Conservation (phyloP, 2,113 vertebrate species). For the Atlantisia rogersi region DNA sequence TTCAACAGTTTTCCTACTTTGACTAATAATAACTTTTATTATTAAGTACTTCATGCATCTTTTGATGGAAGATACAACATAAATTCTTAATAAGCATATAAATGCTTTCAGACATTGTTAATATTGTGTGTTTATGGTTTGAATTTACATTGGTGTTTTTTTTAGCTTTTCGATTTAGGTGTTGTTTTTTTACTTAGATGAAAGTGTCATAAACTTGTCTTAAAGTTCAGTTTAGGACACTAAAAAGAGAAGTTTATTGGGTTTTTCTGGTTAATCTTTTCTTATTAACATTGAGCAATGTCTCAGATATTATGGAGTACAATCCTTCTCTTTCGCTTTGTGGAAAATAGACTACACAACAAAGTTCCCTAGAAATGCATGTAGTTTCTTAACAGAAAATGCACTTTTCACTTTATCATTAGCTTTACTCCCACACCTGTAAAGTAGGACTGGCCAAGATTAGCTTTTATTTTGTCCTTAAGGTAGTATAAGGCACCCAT, state of each 20-base stretch:
- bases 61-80: background rate
- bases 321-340: background rate
- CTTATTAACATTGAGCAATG: background rate
- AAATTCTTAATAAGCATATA: background rate
- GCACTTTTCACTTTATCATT: background rate
- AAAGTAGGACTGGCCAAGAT: background rate
- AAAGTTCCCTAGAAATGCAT: background rate
- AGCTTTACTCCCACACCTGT: background rate
- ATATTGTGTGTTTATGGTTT: background rate
- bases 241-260: background rate
- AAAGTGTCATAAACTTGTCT: background rate
- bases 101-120: background rate
- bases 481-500: background rate
- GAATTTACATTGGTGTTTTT: fast-evolving
- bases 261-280: background rate
- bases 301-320: background rate
- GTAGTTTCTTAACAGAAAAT: background rate
- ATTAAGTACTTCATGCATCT: background rate
- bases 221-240: background rate
- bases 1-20: background rate
- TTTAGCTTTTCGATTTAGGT: background rate
- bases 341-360: background rate
- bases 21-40: background rate
- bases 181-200: background rate
- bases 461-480: background rate